These are phyloP conservation scores for Limenitis camilla DNA, from an alignment of 2,888 invertebrate species.

Conservation along the genomic window DNA sequence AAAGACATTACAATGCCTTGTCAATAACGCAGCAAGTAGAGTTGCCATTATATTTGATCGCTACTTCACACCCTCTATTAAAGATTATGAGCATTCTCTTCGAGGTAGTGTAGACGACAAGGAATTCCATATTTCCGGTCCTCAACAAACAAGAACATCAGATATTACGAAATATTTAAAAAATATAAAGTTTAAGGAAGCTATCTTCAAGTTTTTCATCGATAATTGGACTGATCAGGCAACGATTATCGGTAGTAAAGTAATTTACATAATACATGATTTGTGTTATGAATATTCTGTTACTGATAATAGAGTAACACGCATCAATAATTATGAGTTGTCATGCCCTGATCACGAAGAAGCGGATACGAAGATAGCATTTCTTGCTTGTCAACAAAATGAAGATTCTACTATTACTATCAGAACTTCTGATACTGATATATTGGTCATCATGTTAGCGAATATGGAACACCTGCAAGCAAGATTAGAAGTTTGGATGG, in stretches of 20 bases:
- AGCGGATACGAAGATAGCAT: conserved; percentile 25
- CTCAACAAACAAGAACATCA: conserved; percentile 16
- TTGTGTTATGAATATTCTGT: conserved; percentile 18
- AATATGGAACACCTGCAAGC: conserved; percentile 14
- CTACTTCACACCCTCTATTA: no score
- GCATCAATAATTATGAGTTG: conserved; percentile 16
- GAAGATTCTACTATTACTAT: no score
- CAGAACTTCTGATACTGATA: no score
- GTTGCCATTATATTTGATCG: no score
- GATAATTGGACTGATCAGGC: conserved; percentile 23
- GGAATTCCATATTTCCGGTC: conserved; percentile 20
- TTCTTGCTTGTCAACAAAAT: conserved; percentile 23
- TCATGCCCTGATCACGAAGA: conserved; percentile 28
- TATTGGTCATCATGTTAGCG: conserved; percentile 27
- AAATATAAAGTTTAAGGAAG: conserved; percentile 29
- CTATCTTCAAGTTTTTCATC: conserved; percentile 27
- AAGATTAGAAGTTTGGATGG: no score
- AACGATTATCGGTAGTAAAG: conserved; percentile 16
- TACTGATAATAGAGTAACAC: conserved; percentile 14
- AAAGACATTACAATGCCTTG: no score
- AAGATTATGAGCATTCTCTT: conserved; percentile 1
- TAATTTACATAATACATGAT: conserved; percentile 11
- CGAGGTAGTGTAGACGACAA: conserved; percentile 14
- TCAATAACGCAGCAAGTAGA: no score
- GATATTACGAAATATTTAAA: conserved; percentile 26